Evolutionary conservation across 2,888 invertebrate species (phyloP), one percentile per base, ranked within the genome.

Genomic region (Meiosimyza platycephala): DNA sequence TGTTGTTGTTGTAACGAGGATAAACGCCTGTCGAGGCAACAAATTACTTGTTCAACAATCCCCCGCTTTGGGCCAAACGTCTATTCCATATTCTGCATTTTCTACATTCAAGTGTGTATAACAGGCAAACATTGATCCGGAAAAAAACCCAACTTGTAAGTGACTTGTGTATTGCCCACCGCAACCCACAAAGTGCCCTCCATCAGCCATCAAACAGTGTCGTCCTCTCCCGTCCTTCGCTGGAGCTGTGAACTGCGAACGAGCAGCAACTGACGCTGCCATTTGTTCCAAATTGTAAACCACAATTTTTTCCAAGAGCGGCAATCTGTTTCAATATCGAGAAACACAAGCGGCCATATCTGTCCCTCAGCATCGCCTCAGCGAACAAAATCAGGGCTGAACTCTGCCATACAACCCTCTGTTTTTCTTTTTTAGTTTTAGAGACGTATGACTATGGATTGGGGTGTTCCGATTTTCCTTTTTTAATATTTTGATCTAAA

Each of bases 241-340:
- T 68, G 16, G 64, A 72, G 72, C 72, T 76, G 67, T 68, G 63
- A 64, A 75, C 75, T 64, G 50, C 51, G 62, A 70, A 33, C 52
- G 62, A 62, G 76, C 74, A 76, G 63, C 68, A 74, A 62, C 60
- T 63, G 60, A 64, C 64, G 70, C 72, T 69, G 83, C 83, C 83
- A 84, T 85, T 84, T 85, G 80, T 83, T 81, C 82, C 81, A 80
- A 84, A 84, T 83, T 81, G 80, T 80, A 80, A 82, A 84, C 85
- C 85, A 80, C 85, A 84, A 81, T 79, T 79, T 82, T 82, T 83
- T 84, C 67, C 77, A 77, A 74, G 78, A 78, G 76, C 75, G 80
- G 82, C 86, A 85, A 85, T 85, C 86, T 86, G 85, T 85, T 85
- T 86, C 86, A 85, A 85, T 85, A 84, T 85, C 84, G 84, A 79